These are phyloP conservation scores for Bombus superbus DNA, from an alignment of 1,140 invertebrate species.

Conservation along the genomic window DNA sequence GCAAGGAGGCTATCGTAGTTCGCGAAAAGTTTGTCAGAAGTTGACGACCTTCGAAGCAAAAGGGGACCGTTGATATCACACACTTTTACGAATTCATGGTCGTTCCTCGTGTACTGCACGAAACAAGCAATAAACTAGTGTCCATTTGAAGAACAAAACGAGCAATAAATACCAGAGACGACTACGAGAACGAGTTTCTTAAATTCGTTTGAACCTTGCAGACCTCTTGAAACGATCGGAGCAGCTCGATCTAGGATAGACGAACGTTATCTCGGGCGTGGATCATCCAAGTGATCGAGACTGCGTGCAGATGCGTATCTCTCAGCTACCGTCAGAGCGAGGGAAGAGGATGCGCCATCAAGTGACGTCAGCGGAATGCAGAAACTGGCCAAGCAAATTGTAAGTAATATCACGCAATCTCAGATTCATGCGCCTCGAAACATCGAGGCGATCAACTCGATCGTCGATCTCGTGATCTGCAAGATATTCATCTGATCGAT, in stretches of 20 bases:
- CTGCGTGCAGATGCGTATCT: slow-evolving; percentile 61
- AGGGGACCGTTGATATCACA: too few species aligned
- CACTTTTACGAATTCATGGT: too few species aligned
- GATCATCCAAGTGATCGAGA: slow-evolving; percentile 59
- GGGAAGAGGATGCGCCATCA: slow-evolving; percentile 44
- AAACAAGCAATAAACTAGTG: too few species aligned
- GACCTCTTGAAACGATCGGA: too few species aligned
- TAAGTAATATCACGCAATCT: slow-evolving; percentile 63
- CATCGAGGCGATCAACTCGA: neutral
- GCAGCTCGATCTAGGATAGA: neutral
- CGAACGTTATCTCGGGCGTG: slow-evolving; percentile 6
- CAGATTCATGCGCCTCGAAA: slow-evolving; percentile 33
- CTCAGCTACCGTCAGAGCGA: slow-evolving; percentile 31
- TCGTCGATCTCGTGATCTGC: neutral
- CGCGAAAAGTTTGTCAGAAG: too few species aligned
- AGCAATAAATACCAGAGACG: too few species aligned
- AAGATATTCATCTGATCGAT: neutral
- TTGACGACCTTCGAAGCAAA: too few species aligned
- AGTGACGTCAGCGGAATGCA: slow-evolving; percentile 67
- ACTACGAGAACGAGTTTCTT: neutral
- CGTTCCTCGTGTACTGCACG: too few species aligned
- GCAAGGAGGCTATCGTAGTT: too few species aligned
- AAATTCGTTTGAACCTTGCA: neutral
- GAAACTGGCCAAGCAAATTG: slow-evolving; percentile 63
- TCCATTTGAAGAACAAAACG: too few species aligned